phyloP scores from a whole-genome alignment of 92 coral and sea anemone species.

The Palythoa caribaeorum region DNA sequence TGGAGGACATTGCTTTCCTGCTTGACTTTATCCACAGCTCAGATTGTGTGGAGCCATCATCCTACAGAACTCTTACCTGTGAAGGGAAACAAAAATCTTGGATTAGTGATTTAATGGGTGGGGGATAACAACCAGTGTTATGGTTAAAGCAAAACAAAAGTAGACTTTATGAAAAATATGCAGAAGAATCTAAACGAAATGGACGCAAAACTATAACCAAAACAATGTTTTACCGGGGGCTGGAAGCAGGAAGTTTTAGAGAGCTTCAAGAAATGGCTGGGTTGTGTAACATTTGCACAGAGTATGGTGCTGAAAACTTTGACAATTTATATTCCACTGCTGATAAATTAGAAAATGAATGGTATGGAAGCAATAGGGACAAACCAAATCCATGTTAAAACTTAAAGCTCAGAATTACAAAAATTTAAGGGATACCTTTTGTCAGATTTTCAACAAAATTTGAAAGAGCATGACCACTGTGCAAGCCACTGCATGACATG shows the following conservation, averaged over 20 bases:
- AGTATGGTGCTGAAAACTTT: conserved; percentile 12
- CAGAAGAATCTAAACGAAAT: too few relatives aligned
- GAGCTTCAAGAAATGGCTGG: conserved; percentile 28
- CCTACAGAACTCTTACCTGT: conserved; percentile 37
- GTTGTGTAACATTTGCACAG: background rate
- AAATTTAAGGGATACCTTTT: conserved; percentile 28
- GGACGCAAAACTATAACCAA: too few relatives aligned
- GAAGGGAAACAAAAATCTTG: conserved; percentile 28
- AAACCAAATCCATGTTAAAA: background rate
- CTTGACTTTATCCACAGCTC: conserved; percentile 23
- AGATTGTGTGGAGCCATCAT: conserved; percentile 42
- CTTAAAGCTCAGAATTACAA: conserved; percentile 6
- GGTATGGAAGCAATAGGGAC: background rate
- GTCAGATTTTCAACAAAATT: conserved; percentile 3
- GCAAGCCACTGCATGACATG: background rate
- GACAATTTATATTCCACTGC: background rate
- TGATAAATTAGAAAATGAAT: background rate
- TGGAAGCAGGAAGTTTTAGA: conserved; percentile 12
- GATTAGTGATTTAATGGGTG: conserved; percentile 32
- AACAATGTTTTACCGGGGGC: conserved; percentile 10
- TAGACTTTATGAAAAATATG: background rate
- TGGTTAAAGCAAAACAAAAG: conserved; percentile 14
- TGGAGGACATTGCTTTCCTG: conserved; percentile 14
- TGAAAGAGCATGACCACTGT: conserved; percentile 31
- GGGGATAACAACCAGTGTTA: conserved; percentile 14